These are phyloP conservation scores for Brassicogethes aeneus DNA, from an alignment of 2,888 invertebrate species.

Conservation along the genomic window DNA sequence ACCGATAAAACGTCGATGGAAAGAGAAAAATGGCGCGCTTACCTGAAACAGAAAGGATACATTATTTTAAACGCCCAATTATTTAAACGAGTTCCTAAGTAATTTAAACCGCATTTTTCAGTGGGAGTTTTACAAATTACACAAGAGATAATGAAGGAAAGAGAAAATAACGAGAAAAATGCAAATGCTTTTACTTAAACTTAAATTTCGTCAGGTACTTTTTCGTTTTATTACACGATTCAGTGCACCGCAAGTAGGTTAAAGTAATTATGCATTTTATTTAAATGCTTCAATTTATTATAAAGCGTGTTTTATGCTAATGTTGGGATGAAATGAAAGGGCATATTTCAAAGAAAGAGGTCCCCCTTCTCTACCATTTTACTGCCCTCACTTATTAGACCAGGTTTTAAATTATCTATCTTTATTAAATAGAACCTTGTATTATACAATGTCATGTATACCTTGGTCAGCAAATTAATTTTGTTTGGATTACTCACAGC, in stretches of 20 bases:
- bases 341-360: slow-evolving; percentile 28
- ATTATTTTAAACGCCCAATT: slow-evolving; percentile 12
- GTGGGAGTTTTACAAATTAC: slow-evolving; percentile 17
- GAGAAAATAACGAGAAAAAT: slow-evolving; percentile 22
- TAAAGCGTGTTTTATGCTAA: slow-evolving; percentile 29
- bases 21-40: slow-evolving; percentile 9
- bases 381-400: too few species aligned
- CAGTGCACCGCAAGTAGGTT: slow-evolving; percentile 33
- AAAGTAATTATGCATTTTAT: slow-evolving; percentile 37
- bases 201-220: slow-evolving; percentile 33
- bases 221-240: slow-evolving; percentile 31
- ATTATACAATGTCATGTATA: too few species aligned
- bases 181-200: slow-evolving; percentile 27
- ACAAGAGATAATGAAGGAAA: slow-evolving; percentile 16
- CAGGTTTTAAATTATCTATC: too few species aligned
- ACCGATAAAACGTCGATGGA: too few species aligned
- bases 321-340: slow-evolving; percentile 30
- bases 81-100: slow-evolving; percentile 5
- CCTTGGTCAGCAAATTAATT: too few species aligned
- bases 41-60: slow-evolving; percentile 23
- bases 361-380: too few species aligned
- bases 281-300: slow-evolving; percentile 36
- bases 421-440: too few species aligned
- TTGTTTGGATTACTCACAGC: too few species aligned
- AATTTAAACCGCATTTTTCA: slow-evolving; percentile 21